Percentiles rank a stretch among this genome's conserved stretches.
phyloP scores from a whole-genome alignment of 1,140 invertebrate genomes.

The Drosophila parabipectinata region DNA sequence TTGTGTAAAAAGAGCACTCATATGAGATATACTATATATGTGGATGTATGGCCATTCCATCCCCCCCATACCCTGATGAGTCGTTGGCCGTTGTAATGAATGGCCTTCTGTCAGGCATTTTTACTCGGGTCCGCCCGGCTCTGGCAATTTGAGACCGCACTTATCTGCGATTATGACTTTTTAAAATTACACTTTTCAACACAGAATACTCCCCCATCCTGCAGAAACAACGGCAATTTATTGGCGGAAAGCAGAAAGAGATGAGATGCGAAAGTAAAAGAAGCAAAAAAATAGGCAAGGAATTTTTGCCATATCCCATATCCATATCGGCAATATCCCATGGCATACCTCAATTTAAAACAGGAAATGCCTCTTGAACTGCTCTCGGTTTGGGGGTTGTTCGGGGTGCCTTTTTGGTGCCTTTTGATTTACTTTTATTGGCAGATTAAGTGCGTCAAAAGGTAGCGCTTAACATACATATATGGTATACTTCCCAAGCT shows the following conservation, averaged over 20 bases:
- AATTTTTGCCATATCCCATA: conserved; percentile 64
- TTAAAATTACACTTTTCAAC: conserved; percentile 83
- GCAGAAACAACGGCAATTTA: conserved; percentile 61
- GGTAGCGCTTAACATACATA: conserved; percentile 61
- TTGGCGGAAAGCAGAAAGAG: conserved; percentile 31
- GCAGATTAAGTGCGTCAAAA: conserved; percentile 81
- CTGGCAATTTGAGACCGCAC: conserved; percentile 81
- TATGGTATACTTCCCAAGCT: neutral
- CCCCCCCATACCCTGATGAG: conserved; percentile 34
- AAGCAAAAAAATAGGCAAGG: conserved; percentile 39
- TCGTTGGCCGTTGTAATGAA: conserved; percentile 75
- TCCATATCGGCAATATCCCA: conserved; percentile 74
- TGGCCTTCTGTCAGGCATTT: conserved; percentile 63
- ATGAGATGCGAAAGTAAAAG: conserved; percentile 1
- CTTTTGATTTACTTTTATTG: conserved; percentile 84
- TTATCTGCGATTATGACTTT: conserved; percentile 84
- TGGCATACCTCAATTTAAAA: conserved; percentile 82
- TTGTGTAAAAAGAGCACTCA: conserved; percentile 60
- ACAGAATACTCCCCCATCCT: conserved; percentile 35
- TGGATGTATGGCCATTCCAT: conserved; percentile 33
- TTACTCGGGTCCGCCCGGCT: conserved; percentile 23
- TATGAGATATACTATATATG: conserved; percentile 30
- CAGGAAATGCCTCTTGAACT: conserved; percentile 82
- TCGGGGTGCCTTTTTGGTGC: conserved; percentile 47
- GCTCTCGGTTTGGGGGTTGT: conserved; percentile 48